These are phyloP conservation scores for Orchesella flavescens DNA, from an alignment of 2,888 invertebrate species.

Conservation along the genomic window DNA sequence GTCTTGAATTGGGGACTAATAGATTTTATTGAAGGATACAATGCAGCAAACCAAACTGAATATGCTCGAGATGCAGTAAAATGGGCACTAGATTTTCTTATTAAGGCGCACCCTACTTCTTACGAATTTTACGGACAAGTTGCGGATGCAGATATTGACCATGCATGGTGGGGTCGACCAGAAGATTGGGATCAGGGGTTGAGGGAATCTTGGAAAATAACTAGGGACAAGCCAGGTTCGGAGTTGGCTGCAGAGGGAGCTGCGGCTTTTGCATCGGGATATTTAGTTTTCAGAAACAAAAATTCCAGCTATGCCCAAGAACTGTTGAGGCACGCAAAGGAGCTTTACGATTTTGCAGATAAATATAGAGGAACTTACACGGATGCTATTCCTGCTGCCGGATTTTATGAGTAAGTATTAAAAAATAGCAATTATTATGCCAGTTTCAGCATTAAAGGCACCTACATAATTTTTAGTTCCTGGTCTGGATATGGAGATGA, in stretches of 20 bases:
- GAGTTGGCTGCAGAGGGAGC: slow-evolving; percentile 79
- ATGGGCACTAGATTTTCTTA: slow-evolving; percentile 79
- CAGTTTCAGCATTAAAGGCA: background rate
- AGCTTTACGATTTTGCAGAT: slow-evolving; percentile 77
- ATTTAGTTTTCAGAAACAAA: slow-evolving; percentile 75
- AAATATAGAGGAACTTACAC: slow-evolving; percentile 76
- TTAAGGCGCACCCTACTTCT: slow-evolving; percentile 75
- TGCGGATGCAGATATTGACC: slow-evolving; percentile 78
- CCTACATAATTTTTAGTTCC: slow-evolving; percentile 71
- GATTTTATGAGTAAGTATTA: slow-evolving; percentile 75
- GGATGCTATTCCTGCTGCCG: slow-evolving; percentile 76
- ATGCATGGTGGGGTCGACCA: slow-evolving; percentile 77
- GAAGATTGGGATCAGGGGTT: slow-evolving; percentile 48
- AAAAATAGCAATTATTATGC: background rate
- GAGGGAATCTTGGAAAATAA: slow-evolving; percentile 21
- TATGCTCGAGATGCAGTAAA: slow-evolving; percentile 76
- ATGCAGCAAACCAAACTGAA: slow-evolving; percentile 75
- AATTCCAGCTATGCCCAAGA: slow-evolving; percentile 75
- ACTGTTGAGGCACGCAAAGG: slow-evolving; percentile 76
- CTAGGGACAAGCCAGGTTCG: slow-evolving; percentile 72
- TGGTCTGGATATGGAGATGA: slow-evolving; percentile 78
- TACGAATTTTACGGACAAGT: slow-evolving; percentile 78
- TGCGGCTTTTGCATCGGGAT: slow-evolving; percentile 78
- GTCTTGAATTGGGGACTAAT: slow-evolving; percentile 77
- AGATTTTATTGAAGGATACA: slow-evolving; percentile 76